Conservation (phyloP, 2,113 vertebrate genomes). For the Hippocampus barbouri region DNA sequence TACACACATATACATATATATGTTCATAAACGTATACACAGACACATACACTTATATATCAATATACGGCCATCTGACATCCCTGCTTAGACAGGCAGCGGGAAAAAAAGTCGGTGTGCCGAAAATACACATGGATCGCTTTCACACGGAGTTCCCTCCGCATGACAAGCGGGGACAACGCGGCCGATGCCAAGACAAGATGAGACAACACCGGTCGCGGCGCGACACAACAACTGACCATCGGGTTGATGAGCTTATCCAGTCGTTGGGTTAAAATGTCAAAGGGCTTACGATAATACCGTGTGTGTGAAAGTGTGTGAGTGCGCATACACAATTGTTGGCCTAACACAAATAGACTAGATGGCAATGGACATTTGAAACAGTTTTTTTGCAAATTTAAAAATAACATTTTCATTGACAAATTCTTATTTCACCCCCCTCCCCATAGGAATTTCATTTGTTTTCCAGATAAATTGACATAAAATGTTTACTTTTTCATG, state of each 20-base stretch:
- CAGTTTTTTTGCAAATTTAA: too few species aligned
- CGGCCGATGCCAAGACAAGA: constrained; percentile 21
- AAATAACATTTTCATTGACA: too few species aligned
- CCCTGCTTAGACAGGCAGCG: constrained; percentile 35
- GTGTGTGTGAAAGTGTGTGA: background rate
- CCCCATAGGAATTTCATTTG: too few species aligned
- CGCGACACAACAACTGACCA: constrained; percentile 35
- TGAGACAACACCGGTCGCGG: background rate
- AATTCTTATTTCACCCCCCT: too few species aligned
- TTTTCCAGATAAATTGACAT: too few species aligned
- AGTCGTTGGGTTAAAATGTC: constrained; percentile 59
- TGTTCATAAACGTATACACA: too few species aligned
- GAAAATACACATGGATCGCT: constrained; percentile 48
- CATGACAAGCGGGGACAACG: constrained; percentile 15
- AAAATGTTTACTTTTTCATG: too few species aligned
- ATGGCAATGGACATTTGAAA: background rate
- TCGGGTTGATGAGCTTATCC: constrained; percentile 43
- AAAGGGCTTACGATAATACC: constrained; percentile 42
- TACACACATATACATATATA: too few species aligned
- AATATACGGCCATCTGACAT: background rate
- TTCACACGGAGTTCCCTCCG: constrained; percentile 36
- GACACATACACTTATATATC: too few species aligned
- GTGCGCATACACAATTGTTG: background rate
- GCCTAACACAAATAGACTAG: background rate
- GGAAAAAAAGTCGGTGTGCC: constrained; percentile 44